Percentiles rank a stretch among this genome's conserved stretches.
These are phyloP conservation scores for Hylomyscus alleni DNA, from an alignment of 2,797 vertebrate species.

Conservation along the genomic window DNA sequence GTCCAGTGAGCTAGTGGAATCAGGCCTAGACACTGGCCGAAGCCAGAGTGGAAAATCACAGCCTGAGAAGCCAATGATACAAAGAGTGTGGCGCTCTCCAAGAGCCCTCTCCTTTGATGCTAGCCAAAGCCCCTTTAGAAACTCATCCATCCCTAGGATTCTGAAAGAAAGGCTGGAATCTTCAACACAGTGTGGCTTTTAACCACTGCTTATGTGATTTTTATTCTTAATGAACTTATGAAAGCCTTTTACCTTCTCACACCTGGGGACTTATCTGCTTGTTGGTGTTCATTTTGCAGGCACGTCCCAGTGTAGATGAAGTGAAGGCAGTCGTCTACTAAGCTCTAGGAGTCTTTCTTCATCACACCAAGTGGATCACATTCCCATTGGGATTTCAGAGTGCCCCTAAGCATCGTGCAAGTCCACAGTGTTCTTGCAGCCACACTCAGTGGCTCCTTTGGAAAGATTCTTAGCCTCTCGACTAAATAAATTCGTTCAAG, in stretches of 20 bases:
- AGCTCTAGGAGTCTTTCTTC: conserved; percentile 57
- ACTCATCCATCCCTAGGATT: conserved; percentile 63
- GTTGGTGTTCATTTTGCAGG: conserved; percentile 79
- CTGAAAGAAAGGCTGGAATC: conserved; percentile 64
- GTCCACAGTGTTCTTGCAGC: conserved; percentile 44
- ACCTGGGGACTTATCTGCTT: conserved; percentile 81
- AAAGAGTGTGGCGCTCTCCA: neutral
- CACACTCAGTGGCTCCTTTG: neutral
- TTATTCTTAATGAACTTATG: conserved; percentile 85
- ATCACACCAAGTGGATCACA: conserved; percentile 70
- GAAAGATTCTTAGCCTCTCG: conserved; percentile 16
- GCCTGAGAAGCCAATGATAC: conserved; percentile 62
- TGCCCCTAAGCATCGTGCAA: conserved; percentile 66
- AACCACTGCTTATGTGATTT: conserved; percentile 86
- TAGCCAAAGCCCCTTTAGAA: conserved; percentile 67
- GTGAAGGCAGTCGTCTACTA: conserved; percentile 73
- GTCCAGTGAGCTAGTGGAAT: conserved; percentile 69
- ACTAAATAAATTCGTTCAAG: conserved; percentile 50
- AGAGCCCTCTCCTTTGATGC: conserved; percentile 75
- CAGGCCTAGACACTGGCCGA: conserved; percentile 58
- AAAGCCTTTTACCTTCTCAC: conserved; percentile 86
- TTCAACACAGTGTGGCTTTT: conserved; percentile 73
- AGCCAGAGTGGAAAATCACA: conserved; percentile 73
- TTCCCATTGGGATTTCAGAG: neutral
- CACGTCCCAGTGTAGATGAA: conserved; percentile 68